Evolutionary conservation across 2,797 vertebrate species (phyloP), one percentile per base, ranked within the genome.

Genomic region (Sebastes umbrosus): DNA sequence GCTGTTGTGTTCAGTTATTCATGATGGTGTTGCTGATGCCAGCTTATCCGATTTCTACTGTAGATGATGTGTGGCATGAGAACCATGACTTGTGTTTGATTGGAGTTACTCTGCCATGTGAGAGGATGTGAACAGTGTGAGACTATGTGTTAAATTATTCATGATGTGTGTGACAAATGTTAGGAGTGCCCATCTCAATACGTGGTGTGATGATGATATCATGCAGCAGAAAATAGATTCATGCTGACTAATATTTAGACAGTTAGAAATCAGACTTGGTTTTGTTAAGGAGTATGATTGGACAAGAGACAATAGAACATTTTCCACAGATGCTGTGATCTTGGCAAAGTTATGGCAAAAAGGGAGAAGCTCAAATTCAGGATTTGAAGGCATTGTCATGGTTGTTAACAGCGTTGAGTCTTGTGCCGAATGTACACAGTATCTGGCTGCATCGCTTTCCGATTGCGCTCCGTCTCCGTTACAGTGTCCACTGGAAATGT

Each of bases 1-100:
- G 70, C 79, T 76, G 36, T 73, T 66, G 75, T 80, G 71, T 73
- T 90, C 77, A 87, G 73, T 83, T 89, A 88, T 83, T 89, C 62
- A 87, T 87, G 77, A 75, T 13, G 55, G 64, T 58, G 69, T 69
- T 73, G 52, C 60, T 77, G 54, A 60, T 74, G 76, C 20, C 18
- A 39, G 79, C 75, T 89, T 69, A 85, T 90, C 82, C 77, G 70
- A 85, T 89, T 87, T 88, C 81, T 72, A 20, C 46, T 50, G 18
- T 50, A 25, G 10, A 69, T 74, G 76, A 87, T 75, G 64, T 69
- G 50, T 64, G 55, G 63, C 52, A 6, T 24, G n/a, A 85, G 64
- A 77, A 43, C 57, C 5, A 1, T 54, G 79, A 76, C 70, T 66
- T 65, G 59, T 79, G 66, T 63, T 59, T 67, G 63, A 65, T 69